These are phyloP conservation scores for Serrognathus titanus DNA, from an alignment of 2,888 invertebrate species.

Conservation along the genomic window DNA sequence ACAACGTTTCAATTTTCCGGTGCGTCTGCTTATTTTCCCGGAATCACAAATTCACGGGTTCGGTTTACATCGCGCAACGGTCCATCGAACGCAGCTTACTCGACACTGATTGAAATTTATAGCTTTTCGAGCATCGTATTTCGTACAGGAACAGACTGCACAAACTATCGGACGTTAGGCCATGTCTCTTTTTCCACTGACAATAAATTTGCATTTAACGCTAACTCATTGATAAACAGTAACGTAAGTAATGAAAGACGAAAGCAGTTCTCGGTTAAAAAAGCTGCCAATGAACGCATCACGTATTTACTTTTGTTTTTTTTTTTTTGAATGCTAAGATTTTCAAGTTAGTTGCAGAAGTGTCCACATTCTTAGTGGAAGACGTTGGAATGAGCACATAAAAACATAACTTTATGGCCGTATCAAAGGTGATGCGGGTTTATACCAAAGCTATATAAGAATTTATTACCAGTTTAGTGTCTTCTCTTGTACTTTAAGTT, in stretches of 20 bases:
- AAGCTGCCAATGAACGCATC: no score
- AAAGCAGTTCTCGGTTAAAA: conserved; percentile 26
- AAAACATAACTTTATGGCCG: conserved; percentile 19
- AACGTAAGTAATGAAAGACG: no score
- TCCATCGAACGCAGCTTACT: conserved; percentile 35
- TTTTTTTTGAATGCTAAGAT: no score
- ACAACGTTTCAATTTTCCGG: not conserved
- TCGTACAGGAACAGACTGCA: conserved; percentile 5
- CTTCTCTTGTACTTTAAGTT: conserved; percentile 10
- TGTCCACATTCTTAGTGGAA: no score
- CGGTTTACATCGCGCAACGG: conserved; percentile 30
- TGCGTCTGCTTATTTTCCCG: not conserved
- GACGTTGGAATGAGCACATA: conserved; percentile 10
- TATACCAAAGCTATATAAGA: conserved; percentile 15
- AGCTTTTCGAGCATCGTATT: conserved; percentile 36
- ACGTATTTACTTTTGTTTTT: no score
- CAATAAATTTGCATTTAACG: no score
- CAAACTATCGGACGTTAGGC: not conserved
- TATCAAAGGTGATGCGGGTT: conserved; percentile 17
- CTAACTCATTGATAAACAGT: no score
- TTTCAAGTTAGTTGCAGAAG: no score
- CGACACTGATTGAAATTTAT: conserved; percentile 45
- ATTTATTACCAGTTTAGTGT: conserved; percentile 19
- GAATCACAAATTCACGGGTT: conserved; percentile 20
- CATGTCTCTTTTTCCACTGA: no score